Percentiles rank a stretch among this genome's conserved stretches.
phyloP scores from a whole-genome alignment of 2,888 invertebrate genomes.

The Rotaria macrura region DNA sequence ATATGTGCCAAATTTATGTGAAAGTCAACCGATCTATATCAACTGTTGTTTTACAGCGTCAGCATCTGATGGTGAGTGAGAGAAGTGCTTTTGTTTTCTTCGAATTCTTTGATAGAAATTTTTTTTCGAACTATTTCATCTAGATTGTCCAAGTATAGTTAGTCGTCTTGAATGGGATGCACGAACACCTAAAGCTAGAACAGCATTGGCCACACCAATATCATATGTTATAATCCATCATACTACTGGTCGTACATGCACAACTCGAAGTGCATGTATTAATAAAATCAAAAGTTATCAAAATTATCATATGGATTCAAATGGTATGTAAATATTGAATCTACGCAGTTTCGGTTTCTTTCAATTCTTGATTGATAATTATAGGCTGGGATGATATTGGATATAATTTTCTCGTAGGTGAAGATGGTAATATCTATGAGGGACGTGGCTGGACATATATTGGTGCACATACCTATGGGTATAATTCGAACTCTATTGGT shows the following conservation, averaged over 20 bases:
- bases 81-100: too few relatives aligned
- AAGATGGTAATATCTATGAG: constrained; percentile 37
- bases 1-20: not conserved
- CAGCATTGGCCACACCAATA: constrained; percentile 31
- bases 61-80: not conserved
- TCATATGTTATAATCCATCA: constrained; percentile 36
- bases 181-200: constrained; percentile 31
- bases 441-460: constrained; percentile 36
- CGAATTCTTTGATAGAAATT: not conserved
- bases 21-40: not conserved
- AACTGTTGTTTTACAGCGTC: not conserved
- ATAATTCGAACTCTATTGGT: constrained; percentile 53
- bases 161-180: constrained; percentile 35
- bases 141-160: constrained; percentile 28
- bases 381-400: constrained; percentile 37
- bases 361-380: not conserved
- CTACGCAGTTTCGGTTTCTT: not conserved
- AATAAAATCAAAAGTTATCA: constrained; percentile 57
- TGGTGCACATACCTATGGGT: constrained; percentile 38
- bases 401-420: constrained; percentile 50
- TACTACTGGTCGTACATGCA: constrained; percentile 35
- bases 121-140: not conserved
- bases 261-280: constrained; percentile 34
- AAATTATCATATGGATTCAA: constrained; percentile 61
- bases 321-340: constrained; percentile 50